These are phyloP conservation scores for Uria lomvia DNA, from an alignment of 2,113 vertebrate species.

Conservation along the genomic window DNA sequence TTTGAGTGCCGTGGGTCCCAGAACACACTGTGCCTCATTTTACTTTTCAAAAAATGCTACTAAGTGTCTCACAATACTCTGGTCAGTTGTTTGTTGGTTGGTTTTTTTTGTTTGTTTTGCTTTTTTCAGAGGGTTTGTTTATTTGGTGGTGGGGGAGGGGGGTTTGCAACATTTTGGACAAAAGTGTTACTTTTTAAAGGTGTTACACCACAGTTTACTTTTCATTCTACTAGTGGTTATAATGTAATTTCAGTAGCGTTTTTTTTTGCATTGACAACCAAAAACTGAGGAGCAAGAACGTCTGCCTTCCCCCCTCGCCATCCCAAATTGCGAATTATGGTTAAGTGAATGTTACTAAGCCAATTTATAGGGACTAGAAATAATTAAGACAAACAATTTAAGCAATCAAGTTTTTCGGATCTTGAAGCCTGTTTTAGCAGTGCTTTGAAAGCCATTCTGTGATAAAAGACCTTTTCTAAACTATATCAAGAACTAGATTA, in stretches of 20 bases:
- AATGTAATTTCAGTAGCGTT: not conserved
- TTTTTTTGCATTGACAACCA: not conserved
- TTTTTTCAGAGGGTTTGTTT: not conserved
- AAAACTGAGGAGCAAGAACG: not conserved
- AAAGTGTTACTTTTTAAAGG: not conserved
- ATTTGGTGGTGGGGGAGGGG: too few relatives aligned
- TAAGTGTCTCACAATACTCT: accelerated
- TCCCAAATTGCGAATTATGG: not conserved
- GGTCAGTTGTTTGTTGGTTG: not conserved
- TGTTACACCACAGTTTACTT: not conserved
- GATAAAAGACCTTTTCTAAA: conserved; percentile 28
- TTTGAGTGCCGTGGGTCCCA: not conserved
- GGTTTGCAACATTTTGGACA: not conserved
- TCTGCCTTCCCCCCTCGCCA: not conserved
- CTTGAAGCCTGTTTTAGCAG: conserved; percentile 22
- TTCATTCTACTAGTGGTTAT: not conserved
- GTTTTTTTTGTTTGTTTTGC: accelerated
- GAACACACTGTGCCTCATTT: accelerated
- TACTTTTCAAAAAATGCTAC: not conserved
- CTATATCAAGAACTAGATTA: conserved; percentile 37
- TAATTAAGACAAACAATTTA: conserved; percentile 40
- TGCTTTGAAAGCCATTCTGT: not conserved
- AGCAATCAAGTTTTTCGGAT: not conserved
- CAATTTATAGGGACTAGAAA: not conserved
- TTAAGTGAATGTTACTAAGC: not conserved